Evolutionary conservation across 2,113 vertebrate genomes (phyloP), one percentile per base, ranked within the genome.

Genomic region (Eolophus roseicapilla): DNA sequence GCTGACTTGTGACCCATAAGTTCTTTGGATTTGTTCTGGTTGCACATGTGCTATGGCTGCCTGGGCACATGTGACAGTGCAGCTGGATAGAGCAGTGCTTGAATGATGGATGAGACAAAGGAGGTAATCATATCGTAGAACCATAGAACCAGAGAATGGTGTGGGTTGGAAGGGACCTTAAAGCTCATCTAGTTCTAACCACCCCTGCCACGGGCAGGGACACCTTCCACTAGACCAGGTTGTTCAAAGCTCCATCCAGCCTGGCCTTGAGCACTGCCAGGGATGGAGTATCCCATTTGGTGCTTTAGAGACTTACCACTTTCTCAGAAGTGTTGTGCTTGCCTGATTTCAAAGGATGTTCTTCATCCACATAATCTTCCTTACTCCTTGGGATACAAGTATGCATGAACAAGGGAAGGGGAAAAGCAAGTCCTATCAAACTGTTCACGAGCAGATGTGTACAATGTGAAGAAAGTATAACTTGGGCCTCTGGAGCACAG

Each of bases 371-470:
- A 2, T 74, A 31, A 64, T 76, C 14, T 41, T 39, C 23, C 43
- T 83, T 74, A 24, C 24, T 83, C 23, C 12, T 35, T 75, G 31
- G 76, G 19, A 24, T 63, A 41, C 4, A 7, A 19, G 18, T 43
- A 17, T 18, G 11, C 17, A 19, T 49, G 25, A 13, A 9, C 2
- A 10, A 76, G 5, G 19, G 46, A 77, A 77, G 44, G 52, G 59
- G 17, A 41, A 55, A 69, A 88, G 17, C 0, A 1, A 82, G n/a
- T 68, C 47, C 18, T 41, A 0, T 31, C 29, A 43, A 12, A 41
- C 7, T 63, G 9, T 29, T 69, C 0, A 3, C 1, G 5, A 49
- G 19, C 31, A 76, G 62, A 7, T 24, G 10, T 35, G 3, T 71
- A 20, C 9, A 37, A 55, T 43, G 13, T 82, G 59, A 44, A 47